Evolutionary conservation across 1,140 invertebrate species (phyloP).

Genomic region (Aphelinus atriplicis): DNA sequence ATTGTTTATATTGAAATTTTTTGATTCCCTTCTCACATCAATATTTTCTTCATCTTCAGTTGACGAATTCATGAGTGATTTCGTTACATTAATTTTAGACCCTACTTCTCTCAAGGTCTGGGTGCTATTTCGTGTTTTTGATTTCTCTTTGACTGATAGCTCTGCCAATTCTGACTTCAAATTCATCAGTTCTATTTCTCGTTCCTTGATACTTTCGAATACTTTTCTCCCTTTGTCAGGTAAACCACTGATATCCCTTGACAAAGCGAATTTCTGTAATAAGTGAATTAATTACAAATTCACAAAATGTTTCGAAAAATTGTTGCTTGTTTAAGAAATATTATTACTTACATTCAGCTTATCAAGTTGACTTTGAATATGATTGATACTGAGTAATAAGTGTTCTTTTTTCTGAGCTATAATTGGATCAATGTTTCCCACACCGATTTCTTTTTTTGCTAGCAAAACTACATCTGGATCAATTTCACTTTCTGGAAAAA

Average conservation of each 20-base stretch:
- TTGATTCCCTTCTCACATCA: conserved; percentile 9
- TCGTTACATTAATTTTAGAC: conserved; percentile 45
- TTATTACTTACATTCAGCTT: conserved; percentile 47
- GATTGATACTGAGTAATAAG: conserved; percentile 38
- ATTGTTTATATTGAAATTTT: conserved; percentile 23
- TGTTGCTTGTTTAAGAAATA: background rate
- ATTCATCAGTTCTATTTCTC: conserved; percentile 58
- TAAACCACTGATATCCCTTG: conserved; percentile 64
- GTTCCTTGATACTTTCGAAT: conserved; percentile 53
- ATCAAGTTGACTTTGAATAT: conserved; percentile 43
- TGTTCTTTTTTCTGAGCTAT: conserved; percentile 46
- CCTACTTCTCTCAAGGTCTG: conserved; percentile 20
- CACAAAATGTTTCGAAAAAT: background rate
- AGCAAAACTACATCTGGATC: conserved; percentile 24
- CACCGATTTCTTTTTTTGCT: conserved; percentile 42
- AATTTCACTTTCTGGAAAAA: conserved; percentile 36
- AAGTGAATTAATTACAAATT: conserved; percentile 26
- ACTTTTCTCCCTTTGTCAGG: conserved; percentile 68
- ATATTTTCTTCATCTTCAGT: conserved; percentile 22
- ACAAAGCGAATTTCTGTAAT: conserved; percentile 60
- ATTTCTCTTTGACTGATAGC: conserved; percentile 56
- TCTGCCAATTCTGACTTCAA: conserved; percentile 63
- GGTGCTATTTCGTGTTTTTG: conserved; percentile 8
- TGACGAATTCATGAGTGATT: conserved; percentile 3
- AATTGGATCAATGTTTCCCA: conserved; percentile 44